Percentiles rank a stretch among this genome's conserved stretches.
Evolutionary conservation across 2,888 invertebrate genomes (phyloP).

Genomic region (Keiferia lycopersicella): DNA sequence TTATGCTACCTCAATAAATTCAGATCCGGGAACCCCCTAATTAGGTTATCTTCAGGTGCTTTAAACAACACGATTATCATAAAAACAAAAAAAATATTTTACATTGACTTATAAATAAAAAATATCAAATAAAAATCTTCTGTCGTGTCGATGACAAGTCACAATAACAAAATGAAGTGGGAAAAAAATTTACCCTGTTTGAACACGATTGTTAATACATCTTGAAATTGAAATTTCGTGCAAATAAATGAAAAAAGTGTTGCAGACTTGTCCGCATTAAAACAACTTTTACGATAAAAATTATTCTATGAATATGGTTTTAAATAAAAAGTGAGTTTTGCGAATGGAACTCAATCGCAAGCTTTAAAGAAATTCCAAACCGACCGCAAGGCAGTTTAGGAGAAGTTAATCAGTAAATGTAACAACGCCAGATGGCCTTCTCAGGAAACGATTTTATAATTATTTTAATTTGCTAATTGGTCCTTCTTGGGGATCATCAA

Average conservation of each 20-base stretch:
- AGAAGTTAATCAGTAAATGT: slow-evolving; percentile 61
- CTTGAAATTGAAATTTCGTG: too few species aligned
- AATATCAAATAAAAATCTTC: too few species aligned
- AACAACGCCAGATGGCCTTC: slow-evolving; percentile 62
- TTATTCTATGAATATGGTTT: too few species aligned
- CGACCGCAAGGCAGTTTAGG: slow-evolving; percentile 22
- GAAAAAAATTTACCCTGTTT: too few species aligned
- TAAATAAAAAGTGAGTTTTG: neutral
- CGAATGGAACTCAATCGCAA: slow-evolving; percentile 6
- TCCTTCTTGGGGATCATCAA: slow-evolving; percentile 57
- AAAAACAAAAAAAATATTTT: neutral
- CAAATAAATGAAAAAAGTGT: too few species aligned
- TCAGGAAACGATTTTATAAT: slow-evolving; percentile 66
- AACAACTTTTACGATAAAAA: too few species aligned
- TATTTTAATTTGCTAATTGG: slow-evolving; percentile 73
- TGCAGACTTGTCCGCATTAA: too few species aligned
- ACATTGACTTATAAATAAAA: neutral
- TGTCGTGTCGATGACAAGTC: too few species aligned
- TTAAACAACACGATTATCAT: slow-evolving; percentile 21
- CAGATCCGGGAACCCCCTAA: slow-evolving; percentile 45
- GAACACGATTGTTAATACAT: too few species aligned
- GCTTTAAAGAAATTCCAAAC: slow-evolving; percentile 18
- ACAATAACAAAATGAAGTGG: too few species aligned
- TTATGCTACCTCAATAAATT: slow-evolving; percentile 48
- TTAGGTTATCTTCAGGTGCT: slow-evolving; percentile 40